Percentiles rank a stretch among this genome's conserved stretches.
phyloP scores from a whole-genome alignment of 2,888 invertebrate genomes.

The Acanthosepion esculentum region DNA sequence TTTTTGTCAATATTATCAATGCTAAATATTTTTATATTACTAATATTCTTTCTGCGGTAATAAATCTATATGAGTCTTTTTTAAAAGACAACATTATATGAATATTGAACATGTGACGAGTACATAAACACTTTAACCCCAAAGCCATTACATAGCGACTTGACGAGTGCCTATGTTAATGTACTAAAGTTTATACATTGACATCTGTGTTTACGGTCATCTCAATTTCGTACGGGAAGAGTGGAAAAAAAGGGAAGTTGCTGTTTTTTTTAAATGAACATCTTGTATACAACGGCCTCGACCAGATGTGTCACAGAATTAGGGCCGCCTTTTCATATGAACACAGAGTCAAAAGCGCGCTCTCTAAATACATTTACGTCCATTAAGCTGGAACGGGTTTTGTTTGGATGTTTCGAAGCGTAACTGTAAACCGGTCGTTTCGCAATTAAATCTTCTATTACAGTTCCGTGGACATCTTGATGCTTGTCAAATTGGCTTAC shows the following conservation, averaged over 20 bases:
- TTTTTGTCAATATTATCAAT: not conserved
- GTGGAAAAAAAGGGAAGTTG: not conserved
- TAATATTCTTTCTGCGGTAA: not conserved
- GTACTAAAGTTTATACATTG: not conserved
- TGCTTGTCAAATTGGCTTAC: not conserved
- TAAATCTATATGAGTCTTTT: not conserved
- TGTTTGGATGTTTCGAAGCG: not conserved
- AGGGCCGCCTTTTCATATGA: not conserved
- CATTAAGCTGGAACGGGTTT: not conserved
- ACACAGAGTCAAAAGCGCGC: not conserved
- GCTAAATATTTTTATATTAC: not conserved
- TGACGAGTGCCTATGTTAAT: not conserved
- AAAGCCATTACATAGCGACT: not conserved
- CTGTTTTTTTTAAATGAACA: not conserved
- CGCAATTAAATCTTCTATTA: constrained; percentile 16
- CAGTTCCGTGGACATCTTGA: not conserved
- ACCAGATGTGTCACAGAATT: not conserved
- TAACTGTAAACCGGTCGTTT: constrained; percentile 3
- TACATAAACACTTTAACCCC: not conserved
- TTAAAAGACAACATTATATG: not conserved
- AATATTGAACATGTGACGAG: not conserved
- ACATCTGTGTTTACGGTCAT: constrained; percentile 33
- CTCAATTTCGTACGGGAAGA: not conserved
- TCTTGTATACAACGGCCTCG: not conserved
- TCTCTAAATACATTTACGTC: constrained; percentile 7